Evolutionary conservation across 2,797 vertebrate genomes (phyloP).

Genomic region (Spatula clypeata): DNA sequence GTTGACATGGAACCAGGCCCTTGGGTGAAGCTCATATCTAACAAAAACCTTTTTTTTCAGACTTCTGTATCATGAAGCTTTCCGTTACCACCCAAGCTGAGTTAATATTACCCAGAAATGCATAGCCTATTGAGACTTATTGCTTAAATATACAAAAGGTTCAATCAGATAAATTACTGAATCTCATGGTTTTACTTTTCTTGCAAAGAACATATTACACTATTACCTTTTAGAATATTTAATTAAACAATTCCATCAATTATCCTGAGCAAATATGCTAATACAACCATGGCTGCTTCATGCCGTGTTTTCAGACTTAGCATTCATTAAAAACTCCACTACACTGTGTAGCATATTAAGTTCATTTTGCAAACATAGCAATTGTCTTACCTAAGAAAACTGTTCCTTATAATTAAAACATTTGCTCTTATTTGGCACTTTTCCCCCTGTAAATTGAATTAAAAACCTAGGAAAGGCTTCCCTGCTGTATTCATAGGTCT

Average conservation of each 20-base stretch:
- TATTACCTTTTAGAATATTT: constrained; percentile 79
- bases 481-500: background rate
- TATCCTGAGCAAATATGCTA: constrained; percentile 81
- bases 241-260: constrained; percentile 85
- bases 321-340: constrained; percentile 75
- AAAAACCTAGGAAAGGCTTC: constrained; percentile 23
- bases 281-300: constrained; percentile 62
- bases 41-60: background rate
- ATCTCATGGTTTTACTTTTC: constrained; percentile 64
- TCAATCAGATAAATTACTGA: constrained; percentile 69
- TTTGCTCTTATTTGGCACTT: constrained; percentile 75
- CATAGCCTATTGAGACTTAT: constrained; percentile 20
- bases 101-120: background rate
- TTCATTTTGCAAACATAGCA: constrained; percentile 71
- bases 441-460: constrained; percentile 51
- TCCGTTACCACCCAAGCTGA: background rate
- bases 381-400: constrained; percentile 75
- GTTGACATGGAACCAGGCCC: background rate
- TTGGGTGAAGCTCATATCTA: background rate
- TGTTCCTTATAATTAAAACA: constrained; percentile 78
- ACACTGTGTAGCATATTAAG: constrained; percentile 66
- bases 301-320: constrained; percentile 69
- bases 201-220: constrained; percentile 62
- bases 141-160: constrained; percentile 73
- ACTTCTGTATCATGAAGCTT: background rate